These are phyloP conservation scores for Drosophila lacicola DNA, from an alignment of 2,888 invertebrate genomes.

Conservation along the genomic window DNA sequence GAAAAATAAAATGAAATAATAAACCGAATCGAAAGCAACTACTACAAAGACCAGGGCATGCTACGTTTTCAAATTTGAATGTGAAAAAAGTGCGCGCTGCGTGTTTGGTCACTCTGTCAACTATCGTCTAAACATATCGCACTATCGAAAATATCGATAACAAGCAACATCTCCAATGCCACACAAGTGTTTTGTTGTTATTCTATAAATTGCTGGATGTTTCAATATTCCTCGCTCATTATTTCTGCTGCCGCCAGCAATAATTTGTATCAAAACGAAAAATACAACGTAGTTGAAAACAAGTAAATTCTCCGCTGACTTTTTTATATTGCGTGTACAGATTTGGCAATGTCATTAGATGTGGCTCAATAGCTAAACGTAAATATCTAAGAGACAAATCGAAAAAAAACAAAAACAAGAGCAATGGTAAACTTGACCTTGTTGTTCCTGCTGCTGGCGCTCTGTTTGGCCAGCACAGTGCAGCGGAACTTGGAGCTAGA, in stretches of 20 bases:
- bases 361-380: slow-evolving; percentile 12
- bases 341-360: slow-evolving; percentile 34
- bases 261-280: slow-evolving; percentile 1
- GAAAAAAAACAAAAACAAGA: slow-evolving; percentile 15
- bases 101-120: slow-evolving; percentile 26
- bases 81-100: neutral
- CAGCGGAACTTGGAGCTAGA: slow-evolving; percentile 1
- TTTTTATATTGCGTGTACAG: neutral
- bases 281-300: neutral
- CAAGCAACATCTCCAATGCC: neutral
- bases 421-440: slow-evolving; percentile 45
- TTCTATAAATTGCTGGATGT: slow-evolving; percentile 62
- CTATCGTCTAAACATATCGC: slow-evolving; percentile 10
- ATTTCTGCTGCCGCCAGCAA: slow-evolving; percentile 18
- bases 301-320: neutral
- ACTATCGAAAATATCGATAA: slow-evolving; percentile 17
- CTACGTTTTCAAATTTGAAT: neutral
- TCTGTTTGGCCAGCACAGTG: slow-evolving; percentile 18
- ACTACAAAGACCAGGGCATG: neutral
- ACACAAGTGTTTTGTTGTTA: slow-evolving; percentile 28
- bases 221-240: slow-evolving; percentile 34
- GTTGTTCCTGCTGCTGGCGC: slow-evolving; percentile 35
- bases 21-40: too few relatives aligned
- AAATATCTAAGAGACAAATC: neutral
- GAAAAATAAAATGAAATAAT: neutral